These are phyloP conservation scores for Stenichneumon culpator DNA, from an alignment of 2,888 invertebrate species.

Conservation along the genomic window DNA sequence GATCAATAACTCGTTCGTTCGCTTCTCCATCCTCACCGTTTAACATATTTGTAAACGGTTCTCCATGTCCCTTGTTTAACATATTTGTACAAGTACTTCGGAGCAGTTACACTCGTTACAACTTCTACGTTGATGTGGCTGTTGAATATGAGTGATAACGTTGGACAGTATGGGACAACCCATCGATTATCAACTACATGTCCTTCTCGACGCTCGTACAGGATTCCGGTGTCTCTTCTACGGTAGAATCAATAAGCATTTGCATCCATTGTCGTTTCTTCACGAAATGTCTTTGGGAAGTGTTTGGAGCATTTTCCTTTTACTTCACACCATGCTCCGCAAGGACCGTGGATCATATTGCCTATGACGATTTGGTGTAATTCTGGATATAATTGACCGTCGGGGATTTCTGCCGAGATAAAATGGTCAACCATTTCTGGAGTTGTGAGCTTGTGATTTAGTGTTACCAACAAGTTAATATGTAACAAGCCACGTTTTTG, in stretches of 20 bases:
- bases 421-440: too few species aligned
- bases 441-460: too few species aligned
- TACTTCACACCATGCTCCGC: conserved; percentile 73
- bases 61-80: too few species aligned
- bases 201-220: conserved; percentile 63
- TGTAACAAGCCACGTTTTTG: too few species aligned
- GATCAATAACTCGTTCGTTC: too few species aligned
- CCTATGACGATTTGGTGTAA: conserved; percentile 77
- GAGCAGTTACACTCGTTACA: too few species aligned
- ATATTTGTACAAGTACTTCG: too few species aligned
- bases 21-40: too few species aligned
- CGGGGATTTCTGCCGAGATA: too few species aligned
- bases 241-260: conserved; percentile 58
- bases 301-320: conserved; percentile 75
- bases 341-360: conserved; percentile 82
- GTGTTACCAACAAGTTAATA: too few species aligned
- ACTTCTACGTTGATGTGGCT: conserved; percentile 14
- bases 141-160: conserved; percentile 70
- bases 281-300: conserved; percentile 75
- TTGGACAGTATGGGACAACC: conserved; percentile 76
- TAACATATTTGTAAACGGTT: too few species aligned
- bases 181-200: conserved; percentile 77
- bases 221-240: conserved; percentile 49
- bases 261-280: conserved; percentile 69
- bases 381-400: too few species aligned